Base-by-base conservation (phyloP, 2,888 invertebrate genomes). In the Margaritifera margaritifera region DNA sequence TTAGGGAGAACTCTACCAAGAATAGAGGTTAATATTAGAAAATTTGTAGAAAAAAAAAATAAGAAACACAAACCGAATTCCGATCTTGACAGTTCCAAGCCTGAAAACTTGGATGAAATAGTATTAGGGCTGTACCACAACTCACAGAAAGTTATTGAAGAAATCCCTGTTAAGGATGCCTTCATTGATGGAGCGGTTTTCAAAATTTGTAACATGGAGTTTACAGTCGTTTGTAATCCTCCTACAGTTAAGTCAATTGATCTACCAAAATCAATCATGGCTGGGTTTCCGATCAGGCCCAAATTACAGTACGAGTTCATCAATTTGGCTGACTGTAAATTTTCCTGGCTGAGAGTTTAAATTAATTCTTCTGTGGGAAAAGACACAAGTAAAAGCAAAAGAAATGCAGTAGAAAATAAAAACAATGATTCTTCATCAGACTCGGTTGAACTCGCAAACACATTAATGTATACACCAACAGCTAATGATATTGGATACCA, bases 251-350 rank as follows among this genome's bases (percentile, higher is more conserved):
- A 91, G 15, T 91, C 88, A 69, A 80, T 96, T 8, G 89, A 90
- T 53, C 90, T 97, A 58, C 95, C 96, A 0, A 91, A 91, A 57
- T 92, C 92, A 71, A 93, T 96, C 31, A 90, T 96, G 89, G 93
- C 93, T 4, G 94, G 93, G 1, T 96, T 94, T 90, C 93, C 93
- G 11, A 92, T 94, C 0, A 95, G 94, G 89, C 95, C 96, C 0
- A 93, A 94, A 86, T 92, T 95, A 68, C 93, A 94, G 73, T 86
- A 93, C 0, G 91, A 93, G 67, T 93, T 93, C 89, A 92, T 93
- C 0, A 91, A 92, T 59, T 91, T 91, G 66, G 84, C 91, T 0
- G 89, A 92, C 62, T 93, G 93, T 74, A 83, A 85, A 19, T 95
- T 93, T 83, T 90, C 89, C 20, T 97, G 97, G 96, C 94, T 92